Evolutionary conservation across 2,113 vertebrate genomes (phyloP).

Genomic region (Proteles cristata): DNA sequence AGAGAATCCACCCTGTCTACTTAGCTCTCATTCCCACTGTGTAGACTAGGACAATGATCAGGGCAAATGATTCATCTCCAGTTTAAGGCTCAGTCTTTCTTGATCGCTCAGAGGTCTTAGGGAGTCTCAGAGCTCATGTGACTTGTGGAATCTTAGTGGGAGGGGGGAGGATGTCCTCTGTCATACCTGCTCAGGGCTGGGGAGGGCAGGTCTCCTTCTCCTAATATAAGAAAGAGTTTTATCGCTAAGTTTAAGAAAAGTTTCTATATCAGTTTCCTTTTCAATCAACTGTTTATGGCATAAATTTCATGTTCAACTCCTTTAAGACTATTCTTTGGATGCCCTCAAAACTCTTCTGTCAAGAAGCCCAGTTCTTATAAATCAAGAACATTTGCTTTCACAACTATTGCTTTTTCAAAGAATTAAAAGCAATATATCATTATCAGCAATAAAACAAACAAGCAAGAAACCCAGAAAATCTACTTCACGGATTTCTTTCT

Average conservation of each 20-base stretch:
- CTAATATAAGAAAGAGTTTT: background rate
- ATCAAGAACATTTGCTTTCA: background rate
- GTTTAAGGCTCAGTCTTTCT: background rate
- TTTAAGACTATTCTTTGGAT: background rate
- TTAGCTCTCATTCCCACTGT: background rate
- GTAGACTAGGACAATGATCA: background rate
- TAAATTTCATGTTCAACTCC: conserved; percentile 12
- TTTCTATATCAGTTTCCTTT: background rate
- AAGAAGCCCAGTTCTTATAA: background rate
- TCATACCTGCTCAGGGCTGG: background rate
- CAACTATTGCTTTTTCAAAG: background rate
- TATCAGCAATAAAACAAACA: background rate
- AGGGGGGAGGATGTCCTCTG: background rate
- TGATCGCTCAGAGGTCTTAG: background rate
- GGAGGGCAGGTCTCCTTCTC: background rate
- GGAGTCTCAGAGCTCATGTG: background rate
- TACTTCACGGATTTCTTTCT: background rate
- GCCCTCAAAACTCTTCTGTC: background rate
- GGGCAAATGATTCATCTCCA: background rate
- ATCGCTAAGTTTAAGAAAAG: background rate
- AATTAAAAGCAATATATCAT: background rate
- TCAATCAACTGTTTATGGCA: background rate
- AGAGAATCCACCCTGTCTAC: background rate
- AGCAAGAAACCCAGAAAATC: background rate
- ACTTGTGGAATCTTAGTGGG: background rate